Base-by-base conservation (phyloP, 2,113 vertebrate species). In the Corynorhinus townsendii region DNA sequence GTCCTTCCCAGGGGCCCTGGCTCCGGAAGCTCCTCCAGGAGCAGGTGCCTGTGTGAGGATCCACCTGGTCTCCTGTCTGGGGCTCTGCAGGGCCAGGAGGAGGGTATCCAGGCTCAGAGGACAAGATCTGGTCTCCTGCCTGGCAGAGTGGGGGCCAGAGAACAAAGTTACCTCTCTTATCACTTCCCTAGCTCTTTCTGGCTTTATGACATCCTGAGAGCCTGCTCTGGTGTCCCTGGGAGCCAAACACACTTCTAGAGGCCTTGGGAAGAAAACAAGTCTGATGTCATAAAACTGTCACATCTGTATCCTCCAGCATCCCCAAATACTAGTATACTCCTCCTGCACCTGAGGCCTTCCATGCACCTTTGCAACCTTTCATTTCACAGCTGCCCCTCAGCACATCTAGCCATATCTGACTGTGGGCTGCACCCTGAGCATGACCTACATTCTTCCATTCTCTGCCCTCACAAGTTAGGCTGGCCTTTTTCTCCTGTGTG, bases 191-290 rank as follows among this genome's bases (percentile, higher is more conserved):
- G 66, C 11, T 90, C 62, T 59, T 94, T 35, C 16, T 24, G 45
- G 45, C 19, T 77, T 79, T 45, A 12, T 33, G 66, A 28, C 56
- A 59, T 59, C 64, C 22, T 11, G 30, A 62, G 40, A 56, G 19
- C 33, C 38, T 47, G 3, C 56, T 68, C 35, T 73, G 38, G 49
- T 69, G 93, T 81, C 22, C 45, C 40, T 83, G 59, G 30, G 64
- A 54, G 71, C 64, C 45, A 86, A 68, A 81, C 12, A 69, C 26
- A 69, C 26, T 62, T 92, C 64, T 69, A 68, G 81, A 95, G 54
- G 22, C 19, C 24, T n/a, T 86, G 20, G 85, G 95, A 40, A 83
- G 77, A 43, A 45, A 69, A n/a, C 3, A 10, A 47, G 12, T 64
- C 52, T 17, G 17, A 81, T 64, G 11, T 52, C 38, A 77, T 10